phyloP scores from a whole-genome alignment of 1,140 invertebrate species.

The Drosophila leontia region DNA sequence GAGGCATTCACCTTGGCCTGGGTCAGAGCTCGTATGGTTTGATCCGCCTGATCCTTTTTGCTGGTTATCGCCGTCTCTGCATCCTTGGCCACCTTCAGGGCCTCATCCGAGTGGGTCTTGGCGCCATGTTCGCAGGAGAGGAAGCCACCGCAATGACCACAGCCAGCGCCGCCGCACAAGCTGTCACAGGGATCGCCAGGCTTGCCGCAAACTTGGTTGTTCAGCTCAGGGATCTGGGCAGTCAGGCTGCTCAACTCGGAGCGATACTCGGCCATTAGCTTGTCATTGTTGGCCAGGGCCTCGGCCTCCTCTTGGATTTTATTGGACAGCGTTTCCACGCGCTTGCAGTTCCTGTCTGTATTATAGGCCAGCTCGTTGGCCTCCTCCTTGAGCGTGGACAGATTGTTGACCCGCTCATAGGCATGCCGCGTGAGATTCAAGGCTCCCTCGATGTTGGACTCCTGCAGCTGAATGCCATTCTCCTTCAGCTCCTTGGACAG shows the following conservation, averaged over 20 bases:
- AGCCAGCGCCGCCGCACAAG: constrained; percentile 97
- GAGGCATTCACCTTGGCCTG: constrained; percentile 87
- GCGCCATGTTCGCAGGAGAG: constrained; percentile 95
- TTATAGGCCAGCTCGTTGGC: constrained; percentile 89
- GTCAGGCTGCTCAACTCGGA: constrained; percentile 89
- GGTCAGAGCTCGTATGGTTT: constrained; percentile 86
- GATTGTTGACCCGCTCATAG: constrained; percentile 87
- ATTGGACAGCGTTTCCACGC: constrained; percentile 92
- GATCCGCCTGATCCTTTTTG: constrained; percentile 92
- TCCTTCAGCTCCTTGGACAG: constrained; percentile 91
- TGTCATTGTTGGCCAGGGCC: constrained; percentile 89
- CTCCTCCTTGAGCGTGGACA: constrained; percentile 87
- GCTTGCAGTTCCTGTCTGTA: constrained; percentile 92
- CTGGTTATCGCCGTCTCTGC: constrained; percentile 92
- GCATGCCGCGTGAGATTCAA: constrained; percentile 93
- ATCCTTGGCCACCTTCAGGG: constrained; percentile 93
- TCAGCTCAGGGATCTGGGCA: constrained; percentile 92
- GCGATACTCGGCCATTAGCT: constrained; percentile 88
- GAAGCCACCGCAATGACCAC: constrained; percentile 93
- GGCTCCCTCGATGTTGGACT: constrained; percentile 97
- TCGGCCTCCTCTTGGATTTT: constrained; percentile 90
- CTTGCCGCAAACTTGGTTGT: constrained; percentile 95
- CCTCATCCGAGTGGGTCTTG: constrained; percentile 93
- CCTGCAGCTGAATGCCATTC: constrained; percentile 96
- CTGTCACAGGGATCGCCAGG: constrained; percentile 93